phyloP scores from a whole-genome alignment of 2,113 vertebrate genomes.

The Lamprologus tigripictilis region DNA sequence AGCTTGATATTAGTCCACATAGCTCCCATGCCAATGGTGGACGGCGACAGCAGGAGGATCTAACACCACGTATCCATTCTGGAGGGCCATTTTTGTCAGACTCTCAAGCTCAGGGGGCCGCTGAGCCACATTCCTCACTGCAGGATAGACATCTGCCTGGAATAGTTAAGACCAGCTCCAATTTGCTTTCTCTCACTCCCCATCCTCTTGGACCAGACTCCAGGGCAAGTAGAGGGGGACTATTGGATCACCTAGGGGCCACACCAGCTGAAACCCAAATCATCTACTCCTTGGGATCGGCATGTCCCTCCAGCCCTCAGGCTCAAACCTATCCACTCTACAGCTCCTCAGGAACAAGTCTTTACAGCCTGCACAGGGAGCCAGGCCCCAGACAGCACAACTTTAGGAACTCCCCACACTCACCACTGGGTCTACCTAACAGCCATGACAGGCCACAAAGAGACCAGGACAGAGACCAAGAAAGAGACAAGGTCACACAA shows the following conservation, averaged over 20 bases:
- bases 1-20: slow-evolving; percentile 46
- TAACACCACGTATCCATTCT: slow-evolving; percentile 14
- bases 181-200: slow-evolving; percentile 41
- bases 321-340: slow-evolving; percentile 47
- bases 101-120: slow-evolving; percentile 49
- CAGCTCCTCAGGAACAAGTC: slow-evolving; percentile 57
- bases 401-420: slow-evolving; percentile 60
- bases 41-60: slow-evolving; percentile 62
- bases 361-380: slow-evolving; percentile 61
- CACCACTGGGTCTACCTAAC: slow-evolving; percentile 57
- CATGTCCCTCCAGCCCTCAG: slow-evolving; percentile 44
- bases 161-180: slow-evolving; percentile 46
- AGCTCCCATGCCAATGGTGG: slow-evolving; percentile 63
- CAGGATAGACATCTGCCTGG: slow-evolving; percentile 56
- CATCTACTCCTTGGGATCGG: slow-evolving; percentile 67
- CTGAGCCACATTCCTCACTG: slow-evolving; percentile 67
- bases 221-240: slow-evolving; percentile 43
- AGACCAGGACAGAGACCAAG: slow-evolving; percentile 43
- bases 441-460: slow-evolving; percentile 60
- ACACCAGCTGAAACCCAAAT: slow-evolving; percentile 67
- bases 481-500: slow-evolving; percentile 26
- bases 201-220: slow-evolving; percentile 54
- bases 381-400: slow-evolving; percentile 46
- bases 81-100: slow-evolving; percentile 51
- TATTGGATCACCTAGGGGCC: slow-evolving; percentile 44